These are phyloP conservation scores for Columba guinea DNA, from an alignment of 2,797 vertebrate species.

Conservation along the genomic window DNA sequence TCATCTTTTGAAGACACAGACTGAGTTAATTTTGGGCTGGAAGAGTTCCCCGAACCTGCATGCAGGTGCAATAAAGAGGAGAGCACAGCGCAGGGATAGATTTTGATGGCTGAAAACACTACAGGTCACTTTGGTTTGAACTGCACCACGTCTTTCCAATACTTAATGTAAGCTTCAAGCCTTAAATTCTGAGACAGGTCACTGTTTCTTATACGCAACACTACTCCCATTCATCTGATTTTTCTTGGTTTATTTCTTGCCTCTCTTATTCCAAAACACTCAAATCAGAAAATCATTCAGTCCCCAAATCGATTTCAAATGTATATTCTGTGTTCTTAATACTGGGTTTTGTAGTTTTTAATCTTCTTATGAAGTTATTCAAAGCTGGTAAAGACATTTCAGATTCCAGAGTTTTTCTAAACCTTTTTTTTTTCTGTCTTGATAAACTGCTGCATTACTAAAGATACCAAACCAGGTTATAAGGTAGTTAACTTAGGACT, in stretches of 20 bases:
- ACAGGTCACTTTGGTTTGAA: neutral
- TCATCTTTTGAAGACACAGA: neutral
- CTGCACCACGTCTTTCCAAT: neutral
- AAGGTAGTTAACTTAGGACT: neutral
- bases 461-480: neutral
- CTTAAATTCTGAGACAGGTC: neutral
- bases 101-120: neutral
- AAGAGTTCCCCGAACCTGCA: conserved; percentile 7
- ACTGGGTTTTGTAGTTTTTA: neutral
- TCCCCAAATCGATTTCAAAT: neutral
- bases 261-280: neutral
- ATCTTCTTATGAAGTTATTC: neutral
- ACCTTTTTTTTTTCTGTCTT: neutral
- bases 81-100: neutral
- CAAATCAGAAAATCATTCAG: neutral
- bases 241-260: conserved; percentile 1
- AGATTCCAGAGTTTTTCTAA: neutral
- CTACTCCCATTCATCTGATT: neutral
- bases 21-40: conserved; percentile 18
- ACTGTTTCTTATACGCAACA: neutral
- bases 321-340: neutral
- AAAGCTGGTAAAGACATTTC: neutral
- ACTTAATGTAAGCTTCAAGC: neutral
- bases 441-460: neutral
- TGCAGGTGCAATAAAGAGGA: neutral